A percentile compares a stretch with the other conserved stretches of the same genome.
Conservation (phyloP, 1,140 invertebrate species). For the Chymomyza costata region DNA sequence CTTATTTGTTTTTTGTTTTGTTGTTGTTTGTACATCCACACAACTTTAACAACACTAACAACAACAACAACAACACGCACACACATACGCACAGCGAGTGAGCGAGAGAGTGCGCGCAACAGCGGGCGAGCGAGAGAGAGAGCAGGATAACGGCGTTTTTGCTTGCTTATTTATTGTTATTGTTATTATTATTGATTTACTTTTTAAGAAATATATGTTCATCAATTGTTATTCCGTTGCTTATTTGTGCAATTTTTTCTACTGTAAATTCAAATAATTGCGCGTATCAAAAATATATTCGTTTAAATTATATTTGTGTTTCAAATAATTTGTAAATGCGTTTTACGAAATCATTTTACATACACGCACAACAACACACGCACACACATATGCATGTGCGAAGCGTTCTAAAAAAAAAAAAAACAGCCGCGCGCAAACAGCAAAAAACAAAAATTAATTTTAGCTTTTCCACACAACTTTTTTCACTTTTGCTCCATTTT, state of each 20-base stretch:
- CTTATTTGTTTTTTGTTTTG: constrained; percentile 21
- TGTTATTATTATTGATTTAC: constrained; percentile 42
- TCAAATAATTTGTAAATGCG: constrained; percentile 50
- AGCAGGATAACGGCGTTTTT: constrained; percentile 13
- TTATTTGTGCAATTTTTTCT: constrained; percentile 45
- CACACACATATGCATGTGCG: not conserved
- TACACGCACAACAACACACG: constrained; percentile 7
- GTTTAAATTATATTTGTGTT: constrained; percentile 20
- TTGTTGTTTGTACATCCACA: constrained; percentile 1
- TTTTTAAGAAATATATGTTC: constrained; percentile 20
- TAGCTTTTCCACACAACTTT: constrained; percentile 62
- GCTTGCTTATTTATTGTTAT: constrained; percentile 22
- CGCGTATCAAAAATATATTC: constrained; percentile 16
- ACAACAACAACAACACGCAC: constrained; percentile 16
- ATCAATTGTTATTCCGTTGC: constrained; percentile 20
- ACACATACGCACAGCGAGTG: constrained; percentile 13
- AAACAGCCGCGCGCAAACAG: constrained; percentile 45
- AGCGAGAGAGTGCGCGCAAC: constrained; percentile 19
- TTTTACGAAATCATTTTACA: constrained; percentile 48
- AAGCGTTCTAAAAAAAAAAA: constrained; percentile 9
- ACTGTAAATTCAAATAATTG: constrained; percentile 21
- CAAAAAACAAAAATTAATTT: constrained; percentile 67
- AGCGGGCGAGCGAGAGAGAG: too few species aligned
- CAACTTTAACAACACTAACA: constrained; percentile 6
- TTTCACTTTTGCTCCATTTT: constrained; percentile 66